Evolutionary conservation across 2,113 vertebrate species (phyloP), one percentile per base, ranked within the genome.

Genomic region (Rattus norvegicus): DNA sequence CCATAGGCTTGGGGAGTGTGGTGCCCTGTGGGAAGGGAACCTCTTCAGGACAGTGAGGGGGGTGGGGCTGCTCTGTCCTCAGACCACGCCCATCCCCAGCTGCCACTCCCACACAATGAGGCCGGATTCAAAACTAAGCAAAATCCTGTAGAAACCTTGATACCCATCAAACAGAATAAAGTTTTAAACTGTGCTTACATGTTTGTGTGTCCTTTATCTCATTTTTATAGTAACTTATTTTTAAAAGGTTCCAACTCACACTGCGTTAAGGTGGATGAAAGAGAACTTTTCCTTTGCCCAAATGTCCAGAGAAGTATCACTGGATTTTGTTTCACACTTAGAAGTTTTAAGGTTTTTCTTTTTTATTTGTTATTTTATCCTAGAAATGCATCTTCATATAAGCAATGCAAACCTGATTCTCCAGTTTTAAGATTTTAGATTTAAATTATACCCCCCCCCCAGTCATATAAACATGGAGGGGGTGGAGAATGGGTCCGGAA

Each of bases 401-500:
- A 76, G 7, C 26, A 93, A 9, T 11, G 2, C 13, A 76, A 56
- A 24, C 0, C 52, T 67, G 7, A 11, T 88, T 92, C 79, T 28
- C 56, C 52, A 94, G 4, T 88, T 94, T 96, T 69, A 63, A 80
- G 39, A 54, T 39, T 54, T 36, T 85, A 86, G 22, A 93, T 73
- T 94, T 61, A n/a, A 89, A 93, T 87, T 90, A 80, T 75, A 36
- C 16, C 36, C 33, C 39, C 16, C 36, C 33, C 39, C 30, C 43
- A 84, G 43, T 83, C 49, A 84, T 79, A 95, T 20, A 88, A 59
- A 94, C 54, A 52, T 33, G 4, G 6, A 43, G 13, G 39, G 7
- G 5, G 7, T 39, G 5, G 10, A 10, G 39, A 69, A 7, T 20
- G 61, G 56, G 24, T 65, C 14, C 28, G 3, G 69, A 49, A 85